phyloP scores from a whole-genome alignment of 2,113 vertebrate species.

The Deroptyus accipitrinus region DNA sequence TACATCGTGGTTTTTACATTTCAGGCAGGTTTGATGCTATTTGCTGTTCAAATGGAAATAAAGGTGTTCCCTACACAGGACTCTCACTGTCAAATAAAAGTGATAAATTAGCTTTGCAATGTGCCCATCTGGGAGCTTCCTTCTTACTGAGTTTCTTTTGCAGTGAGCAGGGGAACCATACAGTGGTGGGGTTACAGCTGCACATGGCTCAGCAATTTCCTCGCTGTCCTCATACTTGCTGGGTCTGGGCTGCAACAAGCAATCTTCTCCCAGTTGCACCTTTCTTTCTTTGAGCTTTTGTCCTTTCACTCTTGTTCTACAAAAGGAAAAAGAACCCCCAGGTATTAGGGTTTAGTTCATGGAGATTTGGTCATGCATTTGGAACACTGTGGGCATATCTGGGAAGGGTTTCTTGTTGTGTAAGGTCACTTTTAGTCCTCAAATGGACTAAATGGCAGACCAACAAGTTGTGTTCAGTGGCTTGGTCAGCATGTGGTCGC shows the following conservation, averaged over 20 bases:
- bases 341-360: accelerated
- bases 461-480: background rate
- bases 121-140: background rate
- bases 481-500: accelerated
- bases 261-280: background rate
- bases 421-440: background rate
- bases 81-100: background rate
- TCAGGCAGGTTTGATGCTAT: background rate
- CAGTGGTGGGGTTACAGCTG: accelerated
- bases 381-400: background rate
- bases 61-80: background rate
- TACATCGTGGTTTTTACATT: background rate
- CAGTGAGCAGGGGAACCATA: background rate
- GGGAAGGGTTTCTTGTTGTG: background rate
- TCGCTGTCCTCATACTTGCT: background rate
- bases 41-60: background rate
- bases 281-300: background rate
- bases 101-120: background rate
- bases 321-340: background rate
- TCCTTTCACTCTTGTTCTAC: background rate
- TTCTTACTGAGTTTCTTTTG: background rate
- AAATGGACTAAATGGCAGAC: background rate
- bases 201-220: background rate
- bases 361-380: background rate
- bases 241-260: background rate